These are phyloP conservation scores for Pyralis farinalis DNA, from an alignment of 2,888 invertebrate species.

Conservation along the genomic window DNA sequence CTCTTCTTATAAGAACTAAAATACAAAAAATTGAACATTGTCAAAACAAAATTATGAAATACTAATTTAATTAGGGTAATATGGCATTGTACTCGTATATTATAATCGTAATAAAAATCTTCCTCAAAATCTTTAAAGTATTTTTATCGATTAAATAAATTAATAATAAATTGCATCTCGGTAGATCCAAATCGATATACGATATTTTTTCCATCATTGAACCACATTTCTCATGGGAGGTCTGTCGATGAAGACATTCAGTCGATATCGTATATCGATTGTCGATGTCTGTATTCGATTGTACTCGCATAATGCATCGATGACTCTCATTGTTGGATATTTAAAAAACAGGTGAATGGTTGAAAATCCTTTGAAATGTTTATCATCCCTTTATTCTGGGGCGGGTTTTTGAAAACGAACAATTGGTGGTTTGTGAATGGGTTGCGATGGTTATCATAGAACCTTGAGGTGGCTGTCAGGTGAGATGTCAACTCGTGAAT, in stretches of 20 bases:
- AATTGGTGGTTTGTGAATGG: slow-evolving; percentile 67
- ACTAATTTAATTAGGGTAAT: too few relatives aligned
- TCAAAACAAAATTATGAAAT: too few relatives aligned
- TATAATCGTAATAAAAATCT: too few relatives aligned
- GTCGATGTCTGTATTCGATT: slow-evolving; percentile 68
- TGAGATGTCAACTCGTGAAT: slow-evolving; percentile 73
- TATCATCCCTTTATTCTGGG: slow-evolving; percentile 72
- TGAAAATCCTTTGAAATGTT: slow-evolving; percentile 71
- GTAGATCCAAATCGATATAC: slow-evolving; percentile 25
- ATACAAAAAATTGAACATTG: too few relatives aligned
- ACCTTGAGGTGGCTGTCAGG: slow-evolving; percentile 74
- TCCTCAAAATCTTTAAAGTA: not conserved
- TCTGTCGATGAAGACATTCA: slow-evolving; percentile 53
- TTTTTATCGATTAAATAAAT: not conserved
- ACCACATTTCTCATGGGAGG: slow-evolving; percentile 53
- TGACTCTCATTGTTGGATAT: slow-evolving; percentile 50
- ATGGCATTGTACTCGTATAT: too few relatives aligned
- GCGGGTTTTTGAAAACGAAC: slow-evolving; percentile 55
- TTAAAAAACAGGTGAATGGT: slow-evolving; percentile 68
- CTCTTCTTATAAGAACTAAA: too few relatives aligned
- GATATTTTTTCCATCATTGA: slow-evolving; percentile 18
- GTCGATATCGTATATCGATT: slow-evolving; percentile 61
- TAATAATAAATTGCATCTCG: slow-evolving; percentile 22
- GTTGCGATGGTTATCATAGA: slow-evolving; percentile 65
- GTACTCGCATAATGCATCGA: slow-evolving; percentile 54